These are phyloP conservation scores for Myotis planiceps DNA, from an alignment of 2,797 vertebrate species.

Conservation along the genomic window DNA sequence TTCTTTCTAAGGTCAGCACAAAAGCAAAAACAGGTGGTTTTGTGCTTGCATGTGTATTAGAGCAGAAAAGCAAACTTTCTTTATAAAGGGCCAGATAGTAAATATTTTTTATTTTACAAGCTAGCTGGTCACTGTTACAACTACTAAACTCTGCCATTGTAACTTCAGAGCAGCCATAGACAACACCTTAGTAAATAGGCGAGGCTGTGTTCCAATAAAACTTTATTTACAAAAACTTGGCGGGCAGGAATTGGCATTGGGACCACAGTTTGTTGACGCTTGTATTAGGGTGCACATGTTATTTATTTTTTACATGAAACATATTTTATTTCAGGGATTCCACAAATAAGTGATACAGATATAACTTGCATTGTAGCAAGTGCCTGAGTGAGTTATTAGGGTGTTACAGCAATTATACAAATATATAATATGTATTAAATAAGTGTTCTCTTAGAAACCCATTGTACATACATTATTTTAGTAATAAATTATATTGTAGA, in stretches of 20 bases:
- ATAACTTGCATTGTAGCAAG: not conserved
- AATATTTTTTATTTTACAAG: not conserved
- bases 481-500: not conserved
- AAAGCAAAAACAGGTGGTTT: not conserved
- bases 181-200: not conserved
- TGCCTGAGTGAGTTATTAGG: not conserved
- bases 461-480: not conserved
- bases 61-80: not conserved
- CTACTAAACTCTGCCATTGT: not conserved
- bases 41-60: not conserved
- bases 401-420: not conserved
- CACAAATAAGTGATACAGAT: not conserved
- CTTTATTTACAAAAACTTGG: conserved; percentile 9
- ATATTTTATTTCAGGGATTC: not conserved
- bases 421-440: not conserved
- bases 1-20: not conserved
- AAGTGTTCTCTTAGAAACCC: not conserved
- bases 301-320: not conserved
- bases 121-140: not conserved
- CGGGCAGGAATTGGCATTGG: not conserved
- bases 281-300: not conserved
- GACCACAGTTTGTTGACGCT: not conserved
- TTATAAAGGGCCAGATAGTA: not conserved
- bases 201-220: not conserved
- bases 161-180: not conserved